Evolutionary conservation across 2,888 invertebrate species (phyloP).

Genomic region (Phrixothrix hirtus): DNA sequence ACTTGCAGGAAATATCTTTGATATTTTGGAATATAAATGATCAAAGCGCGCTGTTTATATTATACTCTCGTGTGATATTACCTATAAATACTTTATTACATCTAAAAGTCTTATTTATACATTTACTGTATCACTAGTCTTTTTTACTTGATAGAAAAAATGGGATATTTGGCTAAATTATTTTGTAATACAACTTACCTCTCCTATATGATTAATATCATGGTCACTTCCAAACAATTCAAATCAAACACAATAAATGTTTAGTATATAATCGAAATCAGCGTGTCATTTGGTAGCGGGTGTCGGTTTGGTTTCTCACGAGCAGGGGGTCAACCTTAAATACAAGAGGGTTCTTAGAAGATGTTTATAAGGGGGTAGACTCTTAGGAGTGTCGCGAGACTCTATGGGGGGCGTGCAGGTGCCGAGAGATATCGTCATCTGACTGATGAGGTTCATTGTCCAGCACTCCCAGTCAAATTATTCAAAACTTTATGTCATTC

Average conservation of each 20-base stretch:
- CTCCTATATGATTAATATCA: no score
- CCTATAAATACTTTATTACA: no score
- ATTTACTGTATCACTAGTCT: no score
- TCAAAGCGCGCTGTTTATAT: no score
- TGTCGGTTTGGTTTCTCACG: conserved; percentile 34
- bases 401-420: conserved; percentile 39
- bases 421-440: conserved; percentile 43
- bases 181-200: no score
- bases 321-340: conserved; percentile 24
- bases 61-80: no score
- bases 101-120: no score
- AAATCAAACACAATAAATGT: conserved; percentile 15
- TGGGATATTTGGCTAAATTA: no score
- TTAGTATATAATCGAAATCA: conserved; percentile 22
- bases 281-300: conserved; percentile 34
- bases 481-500: conserved; percentile 38
- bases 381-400: conserved; percentile 32
- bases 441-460: conserved; percentile 42
- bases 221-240: no score
- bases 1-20: conserved; percentile 15
- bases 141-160: no score
- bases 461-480: conserved; percentile 35
- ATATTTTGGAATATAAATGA: no score
- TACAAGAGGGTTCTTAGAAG: conserved; percentile 20
- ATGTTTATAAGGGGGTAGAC: conserved; percentile 20